These are phyloP conservation scores for Microcebus tavaratra DNA, from an alignment of 2,113 vertebrate species.

Conservation along the genomic window DNA sequence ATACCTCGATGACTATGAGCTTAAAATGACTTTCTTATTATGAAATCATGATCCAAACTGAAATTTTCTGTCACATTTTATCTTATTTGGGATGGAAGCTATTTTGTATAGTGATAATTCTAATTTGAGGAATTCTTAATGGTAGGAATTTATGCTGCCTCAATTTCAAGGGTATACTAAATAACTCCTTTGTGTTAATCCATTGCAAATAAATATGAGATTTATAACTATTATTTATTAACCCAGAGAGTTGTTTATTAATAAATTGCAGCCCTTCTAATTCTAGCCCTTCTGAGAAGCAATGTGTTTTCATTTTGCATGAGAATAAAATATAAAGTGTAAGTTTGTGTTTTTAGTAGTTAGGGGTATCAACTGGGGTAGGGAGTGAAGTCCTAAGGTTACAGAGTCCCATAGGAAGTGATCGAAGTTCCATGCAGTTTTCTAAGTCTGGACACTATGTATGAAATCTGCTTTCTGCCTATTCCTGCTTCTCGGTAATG, in stretches of 20 bases:
- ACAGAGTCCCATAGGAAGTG: neutral
- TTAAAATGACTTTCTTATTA: neutral
- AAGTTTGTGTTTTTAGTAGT: neutral
- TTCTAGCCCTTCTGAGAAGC: neutral
- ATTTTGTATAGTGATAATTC: neutral
- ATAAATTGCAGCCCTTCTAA: neutral
- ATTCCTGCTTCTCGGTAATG: neutral
- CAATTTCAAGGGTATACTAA: neutral
- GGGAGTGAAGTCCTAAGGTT: neutral
- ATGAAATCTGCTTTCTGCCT: neutral
- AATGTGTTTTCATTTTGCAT: conserved; percentile 42
- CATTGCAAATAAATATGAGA: neutral
- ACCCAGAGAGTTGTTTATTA: conserved; percentile 23
- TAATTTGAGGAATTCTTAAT: neutral
- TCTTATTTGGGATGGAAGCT: neutral
- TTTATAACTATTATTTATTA: conserved; percentile 63
- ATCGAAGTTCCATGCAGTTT: neutral
- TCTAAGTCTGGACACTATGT: neutral
- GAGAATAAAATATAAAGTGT: neutral
- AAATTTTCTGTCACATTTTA: neutral
- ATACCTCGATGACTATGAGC: neutral
- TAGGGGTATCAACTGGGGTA: neutral
- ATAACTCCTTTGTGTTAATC: conserved; percentile 49
- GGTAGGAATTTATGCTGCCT: conserved; percentile 42
- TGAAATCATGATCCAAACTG: neutral